These are phyloP conservation scores for Bucco capensis DNA, from an alignment of 2,113 vertebrate genomes.

Conservation along the genomic window DNA sequence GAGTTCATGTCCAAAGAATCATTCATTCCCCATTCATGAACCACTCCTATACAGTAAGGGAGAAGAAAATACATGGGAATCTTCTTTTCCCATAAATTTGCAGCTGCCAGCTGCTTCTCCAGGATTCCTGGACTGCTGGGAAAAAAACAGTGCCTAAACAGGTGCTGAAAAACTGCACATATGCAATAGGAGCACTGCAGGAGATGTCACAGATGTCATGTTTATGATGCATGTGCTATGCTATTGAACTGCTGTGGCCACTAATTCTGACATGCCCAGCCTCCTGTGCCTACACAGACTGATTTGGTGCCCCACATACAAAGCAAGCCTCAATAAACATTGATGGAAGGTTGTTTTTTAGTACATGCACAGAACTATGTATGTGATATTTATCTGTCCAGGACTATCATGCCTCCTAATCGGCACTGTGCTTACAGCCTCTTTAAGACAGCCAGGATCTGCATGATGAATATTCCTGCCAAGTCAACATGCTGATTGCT, in stretches of 20 bases:
- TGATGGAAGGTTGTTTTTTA: not conserved
- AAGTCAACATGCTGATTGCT: not conserved
- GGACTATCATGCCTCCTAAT: not conserved
- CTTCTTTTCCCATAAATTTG: not conserved
- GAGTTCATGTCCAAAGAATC: not conserved
- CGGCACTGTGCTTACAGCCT: not conserved
- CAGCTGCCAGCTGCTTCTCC: not conserved
- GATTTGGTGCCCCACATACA: not conserved
- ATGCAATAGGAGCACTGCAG: not conserved
- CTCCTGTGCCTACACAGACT: not conserved
- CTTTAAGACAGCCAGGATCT: not conserved
- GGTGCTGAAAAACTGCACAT: not conserved
- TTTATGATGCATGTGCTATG: not conserved
- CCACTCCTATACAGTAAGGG: not conserved
- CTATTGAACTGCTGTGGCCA: not conserved
- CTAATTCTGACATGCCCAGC: not conserved
- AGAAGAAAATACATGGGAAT: not conserved
- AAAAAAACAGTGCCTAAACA: not conserved
- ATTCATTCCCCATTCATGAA: not conserved
- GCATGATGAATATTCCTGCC: not conserved
- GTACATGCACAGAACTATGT: not conserved
- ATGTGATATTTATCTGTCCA: not conserved
- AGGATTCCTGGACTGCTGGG: not conserved
- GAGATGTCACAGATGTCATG: not conserved
- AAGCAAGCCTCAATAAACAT: not conserved